These are phyloP conservation scores for Ophion slaviceki DNA, from an alignment of 2,888 invertebrate genomes.

Conservation along the genomic window DNA sequence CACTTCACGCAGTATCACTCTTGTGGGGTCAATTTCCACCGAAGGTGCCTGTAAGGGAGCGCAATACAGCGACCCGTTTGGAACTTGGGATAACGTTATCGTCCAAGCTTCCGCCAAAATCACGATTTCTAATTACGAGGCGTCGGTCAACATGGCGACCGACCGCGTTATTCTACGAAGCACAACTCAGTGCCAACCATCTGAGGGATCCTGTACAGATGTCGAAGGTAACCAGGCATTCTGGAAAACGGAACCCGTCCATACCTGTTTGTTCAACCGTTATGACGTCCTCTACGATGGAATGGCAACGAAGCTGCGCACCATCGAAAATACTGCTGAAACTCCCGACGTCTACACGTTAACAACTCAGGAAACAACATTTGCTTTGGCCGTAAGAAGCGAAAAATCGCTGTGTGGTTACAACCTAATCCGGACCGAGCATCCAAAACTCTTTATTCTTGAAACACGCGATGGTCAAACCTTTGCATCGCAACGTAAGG, in stretches of 20 bases:
- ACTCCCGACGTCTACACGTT: no score
- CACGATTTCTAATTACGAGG: conserved; percentile 18
- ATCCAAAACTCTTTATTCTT: no score
- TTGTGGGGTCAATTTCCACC: conserved; percentile 13
- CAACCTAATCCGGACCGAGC: no score
- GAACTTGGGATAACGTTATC: conserved; percentile 47
- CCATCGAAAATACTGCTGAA: no score
- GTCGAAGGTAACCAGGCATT: conserved; percentile 47
- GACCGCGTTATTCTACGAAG: conserved; percentile 28
- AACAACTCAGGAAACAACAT: no score
- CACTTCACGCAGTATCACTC: conserved; percentile 30
- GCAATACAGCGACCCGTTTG: conserved; percentile 55
- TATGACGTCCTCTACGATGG: no score
- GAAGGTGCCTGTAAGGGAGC: conserved; percentile 62
- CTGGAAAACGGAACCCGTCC: conserved; percentile 36
- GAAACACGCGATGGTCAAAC: no score
- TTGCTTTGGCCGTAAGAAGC: no score
- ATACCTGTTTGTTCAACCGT: no score
- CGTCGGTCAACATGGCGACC: conserved; percentile 16
- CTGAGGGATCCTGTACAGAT: conserved; percentile 30
- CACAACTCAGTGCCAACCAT: conserved; percentile 40
- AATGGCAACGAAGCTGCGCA: no score
- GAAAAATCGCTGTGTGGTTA: no score
- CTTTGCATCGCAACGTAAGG: no score
- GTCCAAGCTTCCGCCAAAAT: conserved; percentile 46